Percentiles rank a stretch among this genome's conserved stretches.
These are phyloP conservation scores for Pseudanteris insignis DNA, from an alignment of 2,888 invertebrate species.

Conservation along the genomic window DNA sequence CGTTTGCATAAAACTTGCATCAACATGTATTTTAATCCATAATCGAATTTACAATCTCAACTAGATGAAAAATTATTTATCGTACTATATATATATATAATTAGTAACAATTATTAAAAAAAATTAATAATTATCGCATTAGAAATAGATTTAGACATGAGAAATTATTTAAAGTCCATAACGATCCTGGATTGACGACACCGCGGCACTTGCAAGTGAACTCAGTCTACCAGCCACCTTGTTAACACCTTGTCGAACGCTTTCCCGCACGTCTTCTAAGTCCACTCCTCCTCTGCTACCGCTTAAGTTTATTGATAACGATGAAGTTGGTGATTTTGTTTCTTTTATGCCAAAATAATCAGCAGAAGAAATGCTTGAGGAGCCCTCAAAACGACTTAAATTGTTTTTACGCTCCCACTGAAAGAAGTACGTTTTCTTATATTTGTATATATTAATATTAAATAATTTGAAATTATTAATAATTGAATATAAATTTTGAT, in stretches of 20 bases:
- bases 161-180: conserved; percentile 64
- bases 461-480: too few species aligned
- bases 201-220: conserved; percentile 92
- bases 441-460: too few species aligned
- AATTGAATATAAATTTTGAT: too few species aligned
- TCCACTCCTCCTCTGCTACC: conserved; percentile 69
- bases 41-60: too few species aligned
- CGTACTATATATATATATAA: conserved; percentile 32
- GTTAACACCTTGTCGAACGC: conserved; percentile 95
- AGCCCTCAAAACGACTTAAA: conserved; percentile 87
- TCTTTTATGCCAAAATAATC: conserved; percentile 86
- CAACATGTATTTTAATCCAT: too few species aligned
- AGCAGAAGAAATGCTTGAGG: conserved; percentile 93
- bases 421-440: too few species aligned
- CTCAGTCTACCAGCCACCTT: conserved; percentile 97
- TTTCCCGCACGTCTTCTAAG: conserved; percentile 96
- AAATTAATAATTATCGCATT: too few species aligned
- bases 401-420: conserved; percentile 70
- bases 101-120: conserved; percentile 36
- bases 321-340: conserved; percentile 57
- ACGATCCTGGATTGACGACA: conserved; percentile 86
- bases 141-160: too few species aligned
- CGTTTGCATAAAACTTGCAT: too few species aligned
- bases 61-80: too few species aligned
- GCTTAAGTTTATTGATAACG: conserved; percentile 56